Base-by-base conservation (phyloP, 1,140 invertebrate genomes). In the Gerris buenoi region DNA sequence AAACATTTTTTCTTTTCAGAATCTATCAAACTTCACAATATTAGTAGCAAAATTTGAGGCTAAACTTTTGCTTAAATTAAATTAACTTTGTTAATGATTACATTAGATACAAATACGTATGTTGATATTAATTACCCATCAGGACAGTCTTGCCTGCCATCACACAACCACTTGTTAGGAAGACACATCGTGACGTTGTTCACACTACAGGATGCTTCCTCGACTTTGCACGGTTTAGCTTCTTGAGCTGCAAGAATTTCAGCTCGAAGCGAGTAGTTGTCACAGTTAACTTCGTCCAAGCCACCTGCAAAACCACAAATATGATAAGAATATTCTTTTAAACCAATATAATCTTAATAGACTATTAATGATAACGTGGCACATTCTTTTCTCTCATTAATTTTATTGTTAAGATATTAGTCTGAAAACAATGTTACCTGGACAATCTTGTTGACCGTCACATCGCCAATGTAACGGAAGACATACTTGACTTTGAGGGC, bases 161-260 rank as follows among this genome's bases (percentile, higher is more conserved):
- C 72, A 66, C 72, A 73, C 0, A 73, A 58, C 71, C 71, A 73
- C 15, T 65, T 71, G 59, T 64, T 71, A 1, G 72, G 72, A n/a
- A 73, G 64, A 61, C 72, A 73, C 3, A 73, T 67, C 0, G 65
- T 64, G 22, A 69, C 65, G 62, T 64, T 68, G 63, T 68, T 65
- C 15, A 66, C 67, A 15, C 62, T 64, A 65, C 72, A 73, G 25
- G 68, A 67, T 66, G 72, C 73, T 67, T 70, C 72, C 28, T 67
- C 67, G 27, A 67, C 71, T 26, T 68, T 67, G 62, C 70, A 73
- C 33, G 18, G 18, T 46, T 46, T 46, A 46, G 33, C 5, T 10
- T 5, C 5, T 18, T 46, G 5, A 18, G 18, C 5, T 10, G 33
- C 33, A 46, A 10, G 5, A 10, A 18, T 10, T 46, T 46, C 33